phyloP scores from a whole-genome alignment of 2,888 invertebrate genomes.

The Caenorhabditis sp. region DNA sequence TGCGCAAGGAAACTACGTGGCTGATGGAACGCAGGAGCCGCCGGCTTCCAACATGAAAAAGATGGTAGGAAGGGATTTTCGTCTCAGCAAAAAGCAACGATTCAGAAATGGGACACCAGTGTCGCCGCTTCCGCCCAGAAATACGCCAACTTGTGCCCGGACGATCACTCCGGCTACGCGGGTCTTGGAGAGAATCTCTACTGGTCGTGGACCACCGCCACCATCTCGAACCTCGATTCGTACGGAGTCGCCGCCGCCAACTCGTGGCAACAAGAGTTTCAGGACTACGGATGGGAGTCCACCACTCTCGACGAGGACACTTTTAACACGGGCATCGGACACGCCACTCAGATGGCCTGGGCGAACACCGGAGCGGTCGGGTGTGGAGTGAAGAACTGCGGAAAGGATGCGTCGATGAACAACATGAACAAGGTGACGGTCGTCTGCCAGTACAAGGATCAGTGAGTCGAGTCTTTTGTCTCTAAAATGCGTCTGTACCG shows the following conservation, averaged over 20 bases:
- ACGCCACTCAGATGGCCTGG: constrained; percentile 60
- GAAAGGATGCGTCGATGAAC: constrained; percentile 3
- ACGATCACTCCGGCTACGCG: constrained; percentile 17
- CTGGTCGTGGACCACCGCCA: constrained; percentile 18
- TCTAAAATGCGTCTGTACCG: neutral
- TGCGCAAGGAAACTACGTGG: constrained; percentile 28
- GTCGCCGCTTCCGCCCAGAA: constrained; percentile 25
- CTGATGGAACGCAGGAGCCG: constrained; percentile 16
- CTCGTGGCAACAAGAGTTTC: constrained; percentile 51
- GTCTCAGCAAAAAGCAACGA: too few species aligned
- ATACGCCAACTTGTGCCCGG: constrained; percentile 27
- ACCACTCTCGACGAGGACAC: constrained; percentile 35
- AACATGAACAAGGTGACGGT: constrained; percentile 14
- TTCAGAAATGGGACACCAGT: constrained; percentile 33
- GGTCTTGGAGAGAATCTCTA: constrained; percentile 38
- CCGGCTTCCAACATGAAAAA: constrained; percentile 27
- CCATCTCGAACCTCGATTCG: constrained; percentile 10
- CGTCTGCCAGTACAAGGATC: constrained; percentile 19
- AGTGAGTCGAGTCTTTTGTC: neutral
- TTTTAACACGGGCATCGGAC: constrained; percentile 52
- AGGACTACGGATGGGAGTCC: constrained; percentile 51
- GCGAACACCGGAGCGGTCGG: constrained; percentile 35
- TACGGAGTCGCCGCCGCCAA: constrained; percentile 16
- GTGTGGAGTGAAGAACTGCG: constrained; percentile 47
- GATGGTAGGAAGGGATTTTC: neutral